Conservation (phyloP, 2,888 invertebrate genomes). For the Apamea anceps region DNA sequence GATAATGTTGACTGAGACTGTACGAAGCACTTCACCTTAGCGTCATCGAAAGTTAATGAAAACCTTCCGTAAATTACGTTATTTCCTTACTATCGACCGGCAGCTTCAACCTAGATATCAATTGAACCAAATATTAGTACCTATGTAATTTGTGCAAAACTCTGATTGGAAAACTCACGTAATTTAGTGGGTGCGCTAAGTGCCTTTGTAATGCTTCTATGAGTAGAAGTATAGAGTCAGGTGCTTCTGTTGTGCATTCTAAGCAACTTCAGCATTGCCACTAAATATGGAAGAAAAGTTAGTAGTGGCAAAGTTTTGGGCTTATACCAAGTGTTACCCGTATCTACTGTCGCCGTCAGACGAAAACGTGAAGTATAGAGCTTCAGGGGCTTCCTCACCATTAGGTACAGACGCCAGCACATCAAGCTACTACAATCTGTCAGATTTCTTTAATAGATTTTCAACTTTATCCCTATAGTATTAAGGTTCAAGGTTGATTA, state of each 20-base stretch:
- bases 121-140: constrained; percentile 22
- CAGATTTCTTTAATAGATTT: too few relatives aligned
- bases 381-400: not conserved
- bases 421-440: too few relatives aligned
- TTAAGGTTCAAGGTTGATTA: too few relatives aligned
- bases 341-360: too few relatives aligned
- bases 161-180: not conserved
- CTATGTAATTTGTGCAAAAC: constrained; percentile 19
- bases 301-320: not conserved
- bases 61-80: constrained; percentile 25
- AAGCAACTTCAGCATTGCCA: not conserved
- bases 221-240: too few relatives aligned
- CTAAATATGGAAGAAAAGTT: not conserved
- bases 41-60: constrained; percentile 26
- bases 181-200: not conserved
- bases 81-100: constrained; percentile 27
- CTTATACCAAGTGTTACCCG: not conserved
- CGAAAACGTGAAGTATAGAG: not conserved
- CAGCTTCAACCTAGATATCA: constrained; percentile 38
- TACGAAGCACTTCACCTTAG: not conserved
- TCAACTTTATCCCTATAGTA: too few relatives aligned
- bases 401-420: too few relatives aligned
- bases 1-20: too few relatives aligned
- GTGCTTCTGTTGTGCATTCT: not conserved
- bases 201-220: not conserved